Evolutionary conservation across 2,797 vertebrate species (phyloP).

Genomic region (Sylvia borin): DNA sequence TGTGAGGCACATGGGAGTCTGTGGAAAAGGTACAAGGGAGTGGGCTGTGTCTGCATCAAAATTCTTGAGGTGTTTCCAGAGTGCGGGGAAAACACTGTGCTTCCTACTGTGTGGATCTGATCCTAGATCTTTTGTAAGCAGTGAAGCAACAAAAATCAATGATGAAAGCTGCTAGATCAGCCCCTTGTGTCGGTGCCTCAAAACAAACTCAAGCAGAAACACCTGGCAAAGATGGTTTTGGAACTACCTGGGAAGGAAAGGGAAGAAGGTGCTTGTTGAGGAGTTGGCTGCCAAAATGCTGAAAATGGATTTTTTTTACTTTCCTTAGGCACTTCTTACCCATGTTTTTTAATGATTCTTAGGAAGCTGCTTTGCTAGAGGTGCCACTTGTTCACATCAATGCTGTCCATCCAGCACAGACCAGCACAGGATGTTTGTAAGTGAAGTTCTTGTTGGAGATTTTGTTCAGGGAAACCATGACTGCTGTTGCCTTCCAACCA

Average conservation of each 20-base stretch:
- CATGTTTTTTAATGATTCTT: neutral
- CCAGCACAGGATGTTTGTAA: slow-evolving; percentile 76
- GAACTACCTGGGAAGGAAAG: neutral
- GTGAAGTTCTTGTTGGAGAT: slow-evolving; percentile 79
- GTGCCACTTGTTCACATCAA: slow-evolving; percentile 81
- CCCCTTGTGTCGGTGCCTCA: neutral
- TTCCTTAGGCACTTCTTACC: neutral
- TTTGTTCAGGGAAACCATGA: slow-evolving; percentile 68
- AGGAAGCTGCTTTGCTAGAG: slow-evolving; percentile 86
- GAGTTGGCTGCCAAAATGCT: neutral
- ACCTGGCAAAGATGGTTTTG: neutral
- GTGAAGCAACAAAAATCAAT: neutral
- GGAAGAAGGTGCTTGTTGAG: neutral
- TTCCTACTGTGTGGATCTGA: neutral
- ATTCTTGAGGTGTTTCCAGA: neutral
- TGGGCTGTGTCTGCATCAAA: neutral
- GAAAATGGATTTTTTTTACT: neutral
- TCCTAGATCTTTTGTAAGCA: neutral
- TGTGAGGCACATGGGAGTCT: slow-evolving; percentile 80
- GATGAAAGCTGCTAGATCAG: neutral
- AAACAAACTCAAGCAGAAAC: neutral
- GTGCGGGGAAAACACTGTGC: neutral
- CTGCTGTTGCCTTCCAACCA: slow-evolving; percentile 72
- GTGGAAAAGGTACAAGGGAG: slow-evolving; percentile 76
- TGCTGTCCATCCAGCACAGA: slow-evolving; percentile 59